Percentiles rank a stretch among this genome's conserved stretches.
These are phyloP conservation scores for Aromia moschata DNA, from an alignment of 2,888 invertebrate species.

Conservation along the genomic window DNA sequence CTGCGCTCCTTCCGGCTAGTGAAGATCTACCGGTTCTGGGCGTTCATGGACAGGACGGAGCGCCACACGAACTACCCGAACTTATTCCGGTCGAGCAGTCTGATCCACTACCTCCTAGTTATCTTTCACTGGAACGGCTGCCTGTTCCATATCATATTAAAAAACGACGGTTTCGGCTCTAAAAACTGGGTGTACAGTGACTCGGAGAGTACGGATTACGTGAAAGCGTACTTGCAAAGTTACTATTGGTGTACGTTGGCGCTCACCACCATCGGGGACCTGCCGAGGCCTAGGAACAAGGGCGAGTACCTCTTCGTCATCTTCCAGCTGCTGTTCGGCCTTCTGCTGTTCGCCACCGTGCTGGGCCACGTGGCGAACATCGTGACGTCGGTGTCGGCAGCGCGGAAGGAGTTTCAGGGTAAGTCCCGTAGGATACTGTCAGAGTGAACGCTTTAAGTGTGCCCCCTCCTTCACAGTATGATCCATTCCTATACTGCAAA, in stretches of 20 bases:
- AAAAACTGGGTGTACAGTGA: conserved; percentile 91
- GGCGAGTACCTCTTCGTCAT: conserved; percentile 96
- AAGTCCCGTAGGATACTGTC: conserved; percentile 58
- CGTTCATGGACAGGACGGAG: conserved; percentile 98
- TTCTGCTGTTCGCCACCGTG: conserved; percentile 95
- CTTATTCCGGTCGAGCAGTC: conserved; percentile 89
- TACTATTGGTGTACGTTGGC: conserved; percentile 98
- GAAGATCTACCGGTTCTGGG: conserved; percentile 89
- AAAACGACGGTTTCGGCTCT: conserved; percentile 94
- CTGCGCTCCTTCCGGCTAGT: conserved; percentile 89
- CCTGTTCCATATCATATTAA: conserved; percentile 95
- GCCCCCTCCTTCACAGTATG: neutral
- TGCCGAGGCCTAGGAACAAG: conserved; percentile 91
- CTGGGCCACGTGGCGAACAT: conserved; percentile 98
- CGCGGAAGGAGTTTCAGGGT: conserved; percentile 99
- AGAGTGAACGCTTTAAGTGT: neutral
- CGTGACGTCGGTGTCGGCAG: conserved; percentile 96
- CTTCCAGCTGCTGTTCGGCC: conserved; percentile 90
- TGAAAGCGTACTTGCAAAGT: conserved; percentile 95
- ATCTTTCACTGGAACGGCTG: conserved; percentile 99
- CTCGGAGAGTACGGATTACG: conserved; percentile 86
- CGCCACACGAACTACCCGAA: conserved; percentile 99
- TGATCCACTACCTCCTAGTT: conserved; percentile 95
- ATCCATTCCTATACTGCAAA: neutral
- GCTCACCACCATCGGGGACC: conserved; percentile 93